Base-by-base conservation (phyloP, 2,888 invertebrate genomes). In the Pachliopta kotzebuea region DNA sequence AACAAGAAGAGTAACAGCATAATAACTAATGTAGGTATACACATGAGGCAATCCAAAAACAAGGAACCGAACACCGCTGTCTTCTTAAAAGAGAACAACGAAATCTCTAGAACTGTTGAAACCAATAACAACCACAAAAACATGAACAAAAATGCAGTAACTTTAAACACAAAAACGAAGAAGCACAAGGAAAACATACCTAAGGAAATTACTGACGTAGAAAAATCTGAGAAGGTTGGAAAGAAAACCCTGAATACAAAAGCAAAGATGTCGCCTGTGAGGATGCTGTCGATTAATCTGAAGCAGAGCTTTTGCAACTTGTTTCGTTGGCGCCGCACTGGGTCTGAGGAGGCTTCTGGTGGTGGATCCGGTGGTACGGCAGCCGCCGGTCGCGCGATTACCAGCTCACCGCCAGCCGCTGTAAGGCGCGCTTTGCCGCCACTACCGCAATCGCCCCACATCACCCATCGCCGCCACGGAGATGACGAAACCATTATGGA, bases 291-390 rank as follows among this genome's bases (percentile, higher is more conserved):
- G 6, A 92, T 95, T 65, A 95, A 95, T 84, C 92, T 97, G 67
- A 97, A 96, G 84, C 96, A 96, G 80, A 96, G 96, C 57, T 93
- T 97, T 77, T 97, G 96, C 83, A 96, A 96, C 86, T 94, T 97
- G 83, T 97, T 97, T 84, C 94, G 95, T 74, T 96, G 96, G 88
- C 83, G 88, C 54, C 80, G 86, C 54, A 75, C 78, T 49, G 69
- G 79, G 68, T 67, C 83, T 69, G 70, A 77, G 70, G 76, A 89
- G 73, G 70, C 78, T 74, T 62, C 62, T 20, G 59, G 73, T 70
- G 71, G 85, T 70, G 69, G 81, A 76, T 67, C 83, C 75, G 66
- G 67, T 69, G 70, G 79, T 70, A 70, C 74, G 50, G 86, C 85
- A 8, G 86, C 85, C 8, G 71, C 78, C 9, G 80, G 76, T 1